These are phyloP conservation scores for Podarcis siculus DNA, from an alignment of 2,797 vertebrate species.

Conservation along the genomic window DNA sequence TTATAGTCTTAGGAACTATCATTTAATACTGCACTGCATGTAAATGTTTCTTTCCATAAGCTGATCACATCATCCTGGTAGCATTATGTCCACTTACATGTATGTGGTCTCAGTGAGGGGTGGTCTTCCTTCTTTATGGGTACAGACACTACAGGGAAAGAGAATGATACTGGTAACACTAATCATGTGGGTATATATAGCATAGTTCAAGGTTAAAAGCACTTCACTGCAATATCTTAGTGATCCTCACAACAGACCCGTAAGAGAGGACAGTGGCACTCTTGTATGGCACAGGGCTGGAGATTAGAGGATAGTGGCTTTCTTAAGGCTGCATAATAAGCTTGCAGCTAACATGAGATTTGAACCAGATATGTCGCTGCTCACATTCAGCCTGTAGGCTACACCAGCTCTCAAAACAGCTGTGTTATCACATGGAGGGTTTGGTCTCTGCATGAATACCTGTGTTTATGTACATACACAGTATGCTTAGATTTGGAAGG, in stretches of 20 bases:
- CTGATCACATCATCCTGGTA: neutral
- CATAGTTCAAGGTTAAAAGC: neutral
- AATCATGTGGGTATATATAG: neutral
- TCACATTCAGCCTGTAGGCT: neutral
- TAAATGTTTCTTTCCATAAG: neutral
- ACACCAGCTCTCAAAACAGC: neutral
- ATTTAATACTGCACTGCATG: neutral
- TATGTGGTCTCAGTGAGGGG: neutral
- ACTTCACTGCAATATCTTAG: neutral
- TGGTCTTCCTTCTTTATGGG: neutral
- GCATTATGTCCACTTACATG: neutral
- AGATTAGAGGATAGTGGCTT: neutral
- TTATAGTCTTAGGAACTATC: neutral
- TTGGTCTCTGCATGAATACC: neutral
- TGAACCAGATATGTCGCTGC: neutral
- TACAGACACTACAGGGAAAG: neutral
- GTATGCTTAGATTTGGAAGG: neutral
- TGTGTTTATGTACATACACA: neutral
- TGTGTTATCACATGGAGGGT: neutral
- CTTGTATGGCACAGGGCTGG: neutral
- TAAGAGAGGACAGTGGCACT: neutral
- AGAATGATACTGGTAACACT: neutral
- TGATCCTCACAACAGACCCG: neutral
- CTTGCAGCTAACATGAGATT: neutral
- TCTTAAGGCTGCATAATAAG: neutral